Conservation (phyloP, 1,140 invertebrate species). For the Drosophila micromelanica region DNA sequence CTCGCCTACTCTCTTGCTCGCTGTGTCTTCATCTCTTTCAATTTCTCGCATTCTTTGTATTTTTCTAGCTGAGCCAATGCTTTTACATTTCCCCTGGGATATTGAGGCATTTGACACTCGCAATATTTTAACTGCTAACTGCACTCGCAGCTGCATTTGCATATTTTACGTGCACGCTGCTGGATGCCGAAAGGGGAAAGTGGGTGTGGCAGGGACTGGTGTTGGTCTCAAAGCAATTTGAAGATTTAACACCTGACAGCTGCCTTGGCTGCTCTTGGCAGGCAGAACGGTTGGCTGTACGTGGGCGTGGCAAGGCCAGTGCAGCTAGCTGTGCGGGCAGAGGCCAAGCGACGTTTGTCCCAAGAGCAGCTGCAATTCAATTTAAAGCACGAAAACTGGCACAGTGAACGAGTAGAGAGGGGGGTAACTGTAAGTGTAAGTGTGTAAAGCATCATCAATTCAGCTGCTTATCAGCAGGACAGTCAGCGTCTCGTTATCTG, state of each 20-base stretch:
- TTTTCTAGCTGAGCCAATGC: constrained; percentile 21
- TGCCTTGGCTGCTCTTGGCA: constrained; percentile 12
- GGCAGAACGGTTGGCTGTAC: constrained; percentile 15
- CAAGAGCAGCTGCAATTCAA: constrained; percentile 50
- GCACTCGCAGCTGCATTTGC: constrained; percentile 61
- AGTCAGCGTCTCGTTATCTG: constrained; percentile 48
- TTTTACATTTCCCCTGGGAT: constrained; percentile 60
- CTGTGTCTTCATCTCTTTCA: not conserved
- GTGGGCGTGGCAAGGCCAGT: constrained; percentile 29
- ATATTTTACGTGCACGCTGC: constrained; percentile 51
- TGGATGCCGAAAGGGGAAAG: not conserved
- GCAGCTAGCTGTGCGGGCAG: constrained; percentile 9
- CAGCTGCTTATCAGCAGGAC: constrained; percentile 48
- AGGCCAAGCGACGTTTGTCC: constrained; percentile 38
- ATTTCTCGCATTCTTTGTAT: not conserved
- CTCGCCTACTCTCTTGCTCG: not conserved
- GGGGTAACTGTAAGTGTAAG: constrained; percentile 5
- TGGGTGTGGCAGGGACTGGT: constrained; percentile 2
- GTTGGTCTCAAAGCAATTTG: constrained; percentile 63
- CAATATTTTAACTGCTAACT: constrained; percentile 73
- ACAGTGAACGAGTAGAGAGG: not conserved
- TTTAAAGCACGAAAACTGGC: constrained; percentile 39
- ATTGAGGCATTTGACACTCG: constrained; percentile 56
- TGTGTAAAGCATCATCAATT: constrained; percentile 59
- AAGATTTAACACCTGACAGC: constrained; percentile 67